Evolutionary conservation across 2,797 vertebrate genomes (phyloP), one percentile per base, ranked within the genome.

Genomic region (Cyclopterus lumpus): DNA sequence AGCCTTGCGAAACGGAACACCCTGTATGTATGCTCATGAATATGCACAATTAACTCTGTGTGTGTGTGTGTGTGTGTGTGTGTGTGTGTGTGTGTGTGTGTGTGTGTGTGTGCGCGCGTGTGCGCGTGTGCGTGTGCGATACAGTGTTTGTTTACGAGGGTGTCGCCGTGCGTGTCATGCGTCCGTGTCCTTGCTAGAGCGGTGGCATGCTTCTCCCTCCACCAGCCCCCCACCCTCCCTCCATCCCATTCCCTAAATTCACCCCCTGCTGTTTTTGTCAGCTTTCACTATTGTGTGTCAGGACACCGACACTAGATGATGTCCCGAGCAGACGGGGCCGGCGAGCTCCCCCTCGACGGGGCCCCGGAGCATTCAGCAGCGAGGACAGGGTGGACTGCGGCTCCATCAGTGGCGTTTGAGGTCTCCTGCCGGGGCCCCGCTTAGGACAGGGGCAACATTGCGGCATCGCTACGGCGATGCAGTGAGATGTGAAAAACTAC

Each of bases 1-100:
- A 89, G 77, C 79, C 84, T 90, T 88, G 86, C 85, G 85, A 92
- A 88, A 88, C 87, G 76, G 85, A 90, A 92, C 88, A 89, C 88
- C 87, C 87, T 89, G 86, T 91, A 93, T 89, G 91, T 86, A 87
- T 84, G 85, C 89, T 93, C 87, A 91, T 93, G 90, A 93, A 93
- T 94, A 92, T 93, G 92, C 89, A 87, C 86, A 75, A 87, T 92
- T 91, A 91, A 83, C 87, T 86, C 48, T 83, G 83, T 75, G 49
- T 81, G 84, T 72, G 75, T 71, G 69, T 66, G 73, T 57, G 49
- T 70, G 78, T 73, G 68, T 81, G 82, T 75, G 49, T 82, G 82
- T 72, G 78, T 73, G 66, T 36, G 22, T 59, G 57, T 59, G 28
- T 59, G 46, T 73, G 66, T 64, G 59, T 68, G 73, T 67, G 58